Base-by-base conservation (phyloP, 2,888 invertebrate genomes). In the Pristionchus japonicus region DNA sequence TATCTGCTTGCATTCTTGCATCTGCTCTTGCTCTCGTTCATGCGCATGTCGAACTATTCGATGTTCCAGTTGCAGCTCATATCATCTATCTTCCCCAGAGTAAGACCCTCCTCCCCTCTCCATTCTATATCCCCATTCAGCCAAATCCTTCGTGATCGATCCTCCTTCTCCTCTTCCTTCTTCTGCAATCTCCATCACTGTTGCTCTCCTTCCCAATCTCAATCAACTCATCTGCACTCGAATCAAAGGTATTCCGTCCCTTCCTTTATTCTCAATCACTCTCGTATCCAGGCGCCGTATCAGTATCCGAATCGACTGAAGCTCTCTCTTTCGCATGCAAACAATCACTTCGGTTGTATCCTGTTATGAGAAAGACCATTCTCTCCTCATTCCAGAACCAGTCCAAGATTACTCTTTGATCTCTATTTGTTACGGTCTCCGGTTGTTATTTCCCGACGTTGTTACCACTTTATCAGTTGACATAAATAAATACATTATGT, bases 11-110 rank as follows among this genome's bases (percentile, higher is more conserved):
- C 0, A 77, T 92, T 9, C 61, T 88, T 15, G 91, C 91, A 15
- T 86, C 89, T 4, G 86, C 91, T 1, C 85, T 92, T 15, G 91
- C 92, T 13, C n/a, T 92, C 3, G 89, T 91, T 27, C 90, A 91
- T 74, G 90, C 91, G 37, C 87, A 87, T 15, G 43, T 87, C 3
- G 87, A 87, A 61, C 23, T 87, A 27, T 23, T 87, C n/a, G 87
- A 80, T 52, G 27, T 87, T 13, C 57, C 87, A 20, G 87, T 87
- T 3, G 87, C 87, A 31, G 80, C 40, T 27, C 87, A 87, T 80
- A 61, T 87, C 31, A 40, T 64, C 27, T 52, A 40, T 17, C 80
- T 80, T 15, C 77, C 52, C 2, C 34, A 80, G 31, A 64, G 87
- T 87, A 7, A 74, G 61, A 40, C n/a, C 27, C 40, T 40, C 77